Conservation (phyloP, 2,113 vertebrate species). For the Triplophysa dalaica region DNA sequence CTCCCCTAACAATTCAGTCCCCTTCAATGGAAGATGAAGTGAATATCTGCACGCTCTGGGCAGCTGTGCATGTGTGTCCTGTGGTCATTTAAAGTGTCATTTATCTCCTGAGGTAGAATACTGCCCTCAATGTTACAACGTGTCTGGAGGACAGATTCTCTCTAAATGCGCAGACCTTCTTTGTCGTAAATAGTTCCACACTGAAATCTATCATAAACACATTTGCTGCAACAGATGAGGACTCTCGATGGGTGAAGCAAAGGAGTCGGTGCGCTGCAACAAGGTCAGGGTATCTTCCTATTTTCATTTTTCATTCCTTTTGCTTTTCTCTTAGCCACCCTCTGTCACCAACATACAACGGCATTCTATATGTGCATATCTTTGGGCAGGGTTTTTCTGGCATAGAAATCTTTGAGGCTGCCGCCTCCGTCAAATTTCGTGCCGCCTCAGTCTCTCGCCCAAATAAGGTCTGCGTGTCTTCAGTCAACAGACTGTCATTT, state of each 20-base stretch:
- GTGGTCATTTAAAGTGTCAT: conserved; percentile 42
- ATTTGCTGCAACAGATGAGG: conserved; percentile 38
- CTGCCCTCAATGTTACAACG: conserved; percentile 20
- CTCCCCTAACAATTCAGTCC: conserved; percentile 39
- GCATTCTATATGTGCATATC: no score
- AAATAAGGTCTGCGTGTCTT: no score
- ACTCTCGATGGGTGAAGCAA: conserved; percentile 27
- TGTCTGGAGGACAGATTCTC: conserved; percentile 25
- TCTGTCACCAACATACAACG: neutral
- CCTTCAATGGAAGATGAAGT: conserved; percentile 6
- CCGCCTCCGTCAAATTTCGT: no score
- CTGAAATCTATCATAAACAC: conserved; percentile 39
- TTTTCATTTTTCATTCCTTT: conserved; percentile 13
- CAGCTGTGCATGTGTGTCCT: conserved; percentile 44
- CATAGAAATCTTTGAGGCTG: no score
- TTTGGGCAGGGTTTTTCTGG: no score
- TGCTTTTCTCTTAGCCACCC: neutral
- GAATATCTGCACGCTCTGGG: conserved; percentile 6
- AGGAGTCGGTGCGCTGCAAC: conserved; percentile 34
- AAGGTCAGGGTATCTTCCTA: conserved; percentile 40
- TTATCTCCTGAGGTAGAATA: conserved; percentile 20
- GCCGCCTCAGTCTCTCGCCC: no score
- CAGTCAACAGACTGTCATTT: no score
- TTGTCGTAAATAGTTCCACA: conserved; percentile 31
- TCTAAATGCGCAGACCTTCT: conserved; percentile 21